Percentiles rank a stretch among this genome's conserved stretches.
These are phyloP conservation scores for Lasioglossum figueresi DNA, from an alignment of 2,888 invertebrate genomes.

Conservation along the genomic window DNA sequence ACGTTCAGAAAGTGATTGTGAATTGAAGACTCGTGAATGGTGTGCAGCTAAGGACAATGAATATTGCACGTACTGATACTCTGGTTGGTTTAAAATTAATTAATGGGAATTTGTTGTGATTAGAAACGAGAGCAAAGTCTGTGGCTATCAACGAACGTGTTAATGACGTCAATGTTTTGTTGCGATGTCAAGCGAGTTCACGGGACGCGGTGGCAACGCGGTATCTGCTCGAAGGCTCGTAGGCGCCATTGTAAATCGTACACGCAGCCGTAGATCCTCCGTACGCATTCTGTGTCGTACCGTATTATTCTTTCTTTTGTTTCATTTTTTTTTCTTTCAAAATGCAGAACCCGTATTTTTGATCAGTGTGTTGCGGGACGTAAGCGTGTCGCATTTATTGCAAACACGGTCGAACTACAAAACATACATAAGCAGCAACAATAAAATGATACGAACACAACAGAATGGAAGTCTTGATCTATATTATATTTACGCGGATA, in stretches of 20 bases:
- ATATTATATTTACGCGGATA: constrained; percentile 77
- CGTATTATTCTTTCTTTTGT: constrained; percentile 46
- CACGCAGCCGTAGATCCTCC: constrained; percentile 52
- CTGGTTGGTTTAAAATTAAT: neutral
- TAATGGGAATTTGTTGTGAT: neutral
- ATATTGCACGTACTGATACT: neutral
- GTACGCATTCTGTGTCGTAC: constrained; percentile 56
- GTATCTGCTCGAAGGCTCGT: constrained; percentile 50
- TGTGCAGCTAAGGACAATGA: neutral
- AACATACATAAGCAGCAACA: constrained; percentile 13
- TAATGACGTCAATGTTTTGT: neutral
- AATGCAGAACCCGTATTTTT: constrained; percentile 32
- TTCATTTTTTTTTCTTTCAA: neutral
- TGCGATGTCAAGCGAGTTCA: neutral
- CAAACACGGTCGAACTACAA: neutral
- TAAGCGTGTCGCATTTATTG: neutral
- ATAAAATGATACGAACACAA: constrained; percentile 25
- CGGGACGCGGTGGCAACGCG: constrained; percentile 10
- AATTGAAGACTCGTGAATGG: neutral
- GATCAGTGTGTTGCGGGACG: constrained; percentile 28
- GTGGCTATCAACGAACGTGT: neutral
- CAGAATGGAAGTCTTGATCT: constrained; percentile 59
- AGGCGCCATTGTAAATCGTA: constrained; percentile 47
- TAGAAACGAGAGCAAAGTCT: neutral
- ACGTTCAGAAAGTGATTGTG: neutral